Percentiles rank a stretch among this genome's conserved stretches.
phyloP scores from a whole-genome alignment of 2,113 vertebrate genomes.

The Silurus asotus region DNA sequence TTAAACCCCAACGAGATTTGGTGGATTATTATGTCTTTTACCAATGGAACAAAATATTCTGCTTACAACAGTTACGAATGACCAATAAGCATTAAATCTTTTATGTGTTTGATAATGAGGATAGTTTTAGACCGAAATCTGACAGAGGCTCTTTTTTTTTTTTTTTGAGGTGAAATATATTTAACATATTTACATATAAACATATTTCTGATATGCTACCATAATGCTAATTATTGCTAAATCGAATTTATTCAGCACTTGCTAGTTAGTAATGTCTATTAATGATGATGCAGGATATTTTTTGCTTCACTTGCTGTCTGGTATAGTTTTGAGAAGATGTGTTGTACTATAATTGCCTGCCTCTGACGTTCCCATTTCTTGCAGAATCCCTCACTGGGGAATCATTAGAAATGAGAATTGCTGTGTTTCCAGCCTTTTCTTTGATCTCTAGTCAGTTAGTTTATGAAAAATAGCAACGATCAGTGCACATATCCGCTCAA shows the following conservation, averaged over 20 bases:
- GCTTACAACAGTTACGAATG: background rate
- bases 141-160: background rate
- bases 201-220: too few species aligned
- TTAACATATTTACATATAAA: too few species aligned
- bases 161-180: background rate
- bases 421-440: conserved; percentile 39
- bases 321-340: conserved; percentile 17
- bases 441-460: conserved; percentile 44
- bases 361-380: conserved; percentile 35
- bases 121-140: background rate
- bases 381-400: conserved; percentile 36
- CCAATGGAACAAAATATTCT: conserved; percentile 8
- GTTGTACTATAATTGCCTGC: conserved; percentile 30
- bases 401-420: conserved; percentile 27
- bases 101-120: background rate
- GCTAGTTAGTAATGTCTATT: background rate
- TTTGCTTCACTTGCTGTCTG: background rate
- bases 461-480: conserved; percentile 44
- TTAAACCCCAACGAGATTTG: background rate
- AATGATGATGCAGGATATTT: background rate
- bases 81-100: background rate
- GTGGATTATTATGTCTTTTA: conserved; percentile 18
- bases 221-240: background rate
- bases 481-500: conserved; percentile 13
- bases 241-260: background rate